phyloP scores from a whole-genome alignment of 2,888 invertebrate species.

The Dasypogon diadema region DNA sequence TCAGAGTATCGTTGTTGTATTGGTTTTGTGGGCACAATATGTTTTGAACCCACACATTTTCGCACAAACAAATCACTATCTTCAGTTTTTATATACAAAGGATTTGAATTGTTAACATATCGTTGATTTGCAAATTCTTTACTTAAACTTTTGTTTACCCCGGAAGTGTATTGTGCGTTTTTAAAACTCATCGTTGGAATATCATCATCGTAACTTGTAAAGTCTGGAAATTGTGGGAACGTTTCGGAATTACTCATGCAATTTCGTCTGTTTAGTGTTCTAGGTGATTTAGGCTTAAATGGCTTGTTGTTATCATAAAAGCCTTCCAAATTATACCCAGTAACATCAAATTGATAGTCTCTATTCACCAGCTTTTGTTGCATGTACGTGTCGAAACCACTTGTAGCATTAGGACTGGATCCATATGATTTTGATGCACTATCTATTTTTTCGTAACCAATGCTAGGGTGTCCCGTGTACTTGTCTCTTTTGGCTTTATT shows the following conservation, averaged over 20 bases:
- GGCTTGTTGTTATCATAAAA: slow-evolving; percentile 57
- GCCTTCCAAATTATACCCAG: slow-evolving; percentile 63
- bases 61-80: slow-evolving; percentile 62
- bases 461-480: slow-evolving; percentile 77
- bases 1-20: slow-evolving; percentile 63
- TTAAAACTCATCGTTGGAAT: slow-evolving; percentile 66
- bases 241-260: slow-evolving; percentile 50
- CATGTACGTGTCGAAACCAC: slow-evolving; percentile 72
- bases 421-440: slow-evolving; percentile 75
- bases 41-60: slow-evolving; percentile 63
- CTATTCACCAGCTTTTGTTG: slow-evolving; percentile 60
- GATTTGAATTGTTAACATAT: slow-evolving; percentile 58
- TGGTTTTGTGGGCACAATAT: slow-evolving; percentile 65
- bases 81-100: slow-evolving; percentile 58
- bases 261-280: background rate
- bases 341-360: slow-evolving; percentile 69
- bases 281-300: slow-evolving; percentile 51
- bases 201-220: slow-evolving; percentile 60
- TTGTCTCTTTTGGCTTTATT: slow-evolving; percentile 60
- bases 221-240: slow-evolving; percentile 52
- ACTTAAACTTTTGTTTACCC: slow-evolving; percentile 67
- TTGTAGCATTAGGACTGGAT: slow-evolving; percentile 74
- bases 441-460: slow-evolving; percentile 74
- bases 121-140: slow-evolving; percentile 68
- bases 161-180: slow-evolving; percentile 66